Evolutionary conservation across 2,888 invertebrate species (phyloP).

Genomic region (Trissolcus brochymenae): DNA sequence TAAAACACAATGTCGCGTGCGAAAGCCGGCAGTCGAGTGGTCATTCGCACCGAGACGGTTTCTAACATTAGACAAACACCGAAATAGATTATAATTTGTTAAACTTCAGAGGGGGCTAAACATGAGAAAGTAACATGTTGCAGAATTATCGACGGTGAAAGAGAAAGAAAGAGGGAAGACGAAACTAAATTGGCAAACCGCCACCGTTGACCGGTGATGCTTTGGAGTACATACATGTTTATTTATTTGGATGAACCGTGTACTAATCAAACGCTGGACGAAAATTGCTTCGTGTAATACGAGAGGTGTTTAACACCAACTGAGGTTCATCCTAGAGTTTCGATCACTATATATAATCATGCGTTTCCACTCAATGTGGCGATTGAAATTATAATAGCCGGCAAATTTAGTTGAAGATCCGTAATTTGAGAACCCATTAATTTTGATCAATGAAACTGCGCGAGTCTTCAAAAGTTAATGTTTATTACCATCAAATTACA

Average conservation of each 20-base stretch:
- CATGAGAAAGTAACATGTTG: neutral
- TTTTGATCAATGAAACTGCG: too few relatives aligned
- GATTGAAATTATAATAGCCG: too few relatives aligned
- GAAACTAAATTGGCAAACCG: slow-evolving; percentile 34
- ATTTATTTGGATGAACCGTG: slow-evolving; percentile 46
- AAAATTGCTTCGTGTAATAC: slow-evolving; percentile 6
- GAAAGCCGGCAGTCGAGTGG: slow-evolving; percentile 58
- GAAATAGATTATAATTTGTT: slow-evolving; percentile 72
- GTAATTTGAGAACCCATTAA: too few relatives aligned
- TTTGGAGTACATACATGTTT: slow-evolving; percentile 21
- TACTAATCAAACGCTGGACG: slow-evolving; percentile 36
- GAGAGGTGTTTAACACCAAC: neutral
- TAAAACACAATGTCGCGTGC: slow-evolving; percentile 58
- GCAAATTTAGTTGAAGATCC: too few relatives aligned
- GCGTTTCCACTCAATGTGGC: too few relatives aligned
- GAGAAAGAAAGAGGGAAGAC: slow-evolving; percentile 4
- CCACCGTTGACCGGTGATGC: slow-evolving; percentile 30
- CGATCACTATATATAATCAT: too few relatives aligned
- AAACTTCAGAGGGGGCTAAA: slow-evolving; percentile 60
- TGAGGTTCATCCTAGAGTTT: too few relatives aligned
- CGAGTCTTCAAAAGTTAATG: too few relatives aligned
- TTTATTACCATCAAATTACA: too few relatives aligned
- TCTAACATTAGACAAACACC: slow-evolving; percentile 72
- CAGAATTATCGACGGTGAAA: neutral
- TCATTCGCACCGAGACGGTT: slow-evolving; percentile 51